Conservation (phyloP, 1,140 invertebrate species). For the Aphaenogaster rudis region DNA sequence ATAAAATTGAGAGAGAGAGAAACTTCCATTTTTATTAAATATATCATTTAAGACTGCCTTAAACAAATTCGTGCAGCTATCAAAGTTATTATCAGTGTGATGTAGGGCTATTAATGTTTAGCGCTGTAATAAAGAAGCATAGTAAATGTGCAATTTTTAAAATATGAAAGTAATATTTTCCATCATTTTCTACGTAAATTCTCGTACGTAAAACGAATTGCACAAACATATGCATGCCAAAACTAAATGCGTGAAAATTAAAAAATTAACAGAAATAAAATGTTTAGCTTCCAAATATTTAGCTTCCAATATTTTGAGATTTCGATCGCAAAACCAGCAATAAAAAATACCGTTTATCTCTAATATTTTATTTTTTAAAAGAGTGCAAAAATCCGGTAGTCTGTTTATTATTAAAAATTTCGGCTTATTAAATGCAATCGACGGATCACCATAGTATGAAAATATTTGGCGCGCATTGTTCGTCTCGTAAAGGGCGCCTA, state of each 20-base stretch:
- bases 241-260: conserved; percentile 19
- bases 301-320: not conserved
- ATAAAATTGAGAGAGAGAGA: not conserved
- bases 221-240: not conserved
- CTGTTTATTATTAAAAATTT: conserved; percentile 29
- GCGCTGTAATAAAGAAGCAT: conserved; percentile 11
- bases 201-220: conserved; percentile 12
- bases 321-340: not conserved
- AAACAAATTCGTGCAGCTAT: conserved; percentile 15
- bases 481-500: conserved; percentile 57
- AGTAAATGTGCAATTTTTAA: conserved; percentile 12
- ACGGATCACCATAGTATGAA: conserved; percentile 27
- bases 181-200: not conserved
- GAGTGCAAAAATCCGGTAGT: not conserved
- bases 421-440: conserved; percentile 20
- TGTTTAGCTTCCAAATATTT: not conserved
- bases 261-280: conserved; percentile 23
- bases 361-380: conserved; percentile 36
- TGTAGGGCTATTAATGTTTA: conserved; percentile 14
- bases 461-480: conserved; percentile 58
- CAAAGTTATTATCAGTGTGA: conserved; percentile 4
- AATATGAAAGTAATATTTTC: conserved; percentile 40
- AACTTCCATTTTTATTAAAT: not conserved
- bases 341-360: not conserved
- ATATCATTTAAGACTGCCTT: not conserved